Base-by-base conservation (phyloP, 2,113 vertebrate species). In the Dipodomys ordii region DNA sequence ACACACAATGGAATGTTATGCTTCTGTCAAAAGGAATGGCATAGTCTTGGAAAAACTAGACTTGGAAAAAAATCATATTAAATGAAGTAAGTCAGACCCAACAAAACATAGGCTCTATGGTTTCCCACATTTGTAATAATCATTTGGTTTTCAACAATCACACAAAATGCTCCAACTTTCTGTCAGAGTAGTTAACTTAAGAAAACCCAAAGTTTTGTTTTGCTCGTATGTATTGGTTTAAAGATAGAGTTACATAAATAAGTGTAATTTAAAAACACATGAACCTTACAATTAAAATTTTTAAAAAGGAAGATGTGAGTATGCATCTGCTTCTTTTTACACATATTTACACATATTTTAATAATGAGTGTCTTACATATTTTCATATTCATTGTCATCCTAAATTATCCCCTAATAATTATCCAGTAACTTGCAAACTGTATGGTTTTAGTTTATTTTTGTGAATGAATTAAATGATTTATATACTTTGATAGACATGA, bases 401-500 rank as follows among this genome's bases (percentile, higher is more conserved):
- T 7, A 0, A 44, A 27, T 23, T 22, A 72, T 3, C 2, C 1
- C 8, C 9, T 67, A 93, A 72, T 72, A 83, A 68, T 87, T 73
- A 71, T 53, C 39, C 6, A 64, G 15, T 72, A 46, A 19, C 15
- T 92, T 67, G 68, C 2, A 76, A 57, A 49, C 2, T 44, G 3
- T n/a, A 92, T 46, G 20, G 44, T 32, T 80, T 83, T 57, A 82
- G 0, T 49, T 78, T 20, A 65, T 72, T 92, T 81, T 89, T 83
- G 3, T 35, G 39, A 91, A 64, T 65, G 12, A 65, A 68, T 8
- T 90, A 49, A 94, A 64, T 89, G 19, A 71, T 35, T 53, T 18
- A 73, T 72, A 49, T 69, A 60, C 76, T 90, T 87, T 83, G 0
- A 77, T 39, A 95, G 25, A 87, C 83, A 81, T 72, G 20, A 85